Conservation (phyloP, 2,797 vertebrate genomes). For the Periparus ater region DNA sequence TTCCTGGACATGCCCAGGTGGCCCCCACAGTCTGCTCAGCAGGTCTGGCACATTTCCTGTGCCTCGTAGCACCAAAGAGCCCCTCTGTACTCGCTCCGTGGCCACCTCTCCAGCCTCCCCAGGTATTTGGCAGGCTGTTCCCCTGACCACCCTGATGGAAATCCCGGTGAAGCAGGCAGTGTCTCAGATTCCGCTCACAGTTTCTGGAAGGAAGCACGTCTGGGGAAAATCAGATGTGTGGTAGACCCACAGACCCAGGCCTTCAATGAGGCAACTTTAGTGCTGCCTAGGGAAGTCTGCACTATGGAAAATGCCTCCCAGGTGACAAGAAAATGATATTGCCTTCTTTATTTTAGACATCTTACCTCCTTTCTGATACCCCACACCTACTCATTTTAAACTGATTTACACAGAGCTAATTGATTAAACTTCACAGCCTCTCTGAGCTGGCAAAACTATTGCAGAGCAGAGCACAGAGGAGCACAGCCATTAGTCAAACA, state of each 20-base stretch:
- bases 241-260: neutral
- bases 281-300: neutral
- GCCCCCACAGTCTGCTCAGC: neutral
- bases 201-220: conserved; percentile 38
- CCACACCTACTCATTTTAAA: conserved; percentile 8
- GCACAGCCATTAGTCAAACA: neutral
- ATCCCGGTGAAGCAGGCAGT: neutral
- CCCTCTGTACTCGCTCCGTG: neutral
- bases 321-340: conserved; percentile 6
- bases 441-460: neutral
- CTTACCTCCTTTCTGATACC: neutral
- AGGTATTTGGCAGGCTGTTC: neutral
- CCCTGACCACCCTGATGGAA: conserved; percentile 38
- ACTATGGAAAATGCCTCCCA: conserved; percentile 11
- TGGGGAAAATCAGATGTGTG: conserved; percentile 35
- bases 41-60: neutral
- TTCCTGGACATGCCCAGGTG: neutral
- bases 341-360: neutral
- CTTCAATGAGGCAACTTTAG: conserved; percentile 35
- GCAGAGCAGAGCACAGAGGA: neutral
- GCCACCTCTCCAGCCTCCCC: neutral
- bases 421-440: conserved; percentile 38
- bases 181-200: conserved; percentile 15
- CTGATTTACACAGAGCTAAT: conserved; percentile 42
- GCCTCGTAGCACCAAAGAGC: neutral